Conservation (phyloP, 2,888 invertebrate species). For the Diarsia rubi region DNA sequence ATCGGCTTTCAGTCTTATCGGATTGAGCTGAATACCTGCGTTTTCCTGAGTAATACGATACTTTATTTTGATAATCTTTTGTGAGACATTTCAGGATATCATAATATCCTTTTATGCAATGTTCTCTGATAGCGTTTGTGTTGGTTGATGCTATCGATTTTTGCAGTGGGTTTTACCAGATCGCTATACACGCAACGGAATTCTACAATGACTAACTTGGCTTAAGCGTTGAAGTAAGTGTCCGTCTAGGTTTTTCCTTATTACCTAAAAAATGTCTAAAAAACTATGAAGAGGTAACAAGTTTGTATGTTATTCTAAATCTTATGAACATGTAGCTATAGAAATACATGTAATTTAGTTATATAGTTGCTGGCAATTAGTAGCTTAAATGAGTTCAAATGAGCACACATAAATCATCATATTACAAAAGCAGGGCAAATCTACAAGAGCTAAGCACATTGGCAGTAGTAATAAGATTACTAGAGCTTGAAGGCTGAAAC, state of each 20-base stretch:
- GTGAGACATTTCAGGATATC: neutral
- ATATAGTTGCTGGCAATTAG: neutral
- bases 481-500: conserved; percentile 29
- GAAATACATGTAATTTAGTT: neutral
- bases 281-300: neutral
- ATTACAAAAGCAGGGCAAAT: conserved; percentile 6
- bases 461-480: conserved; percentile 29
- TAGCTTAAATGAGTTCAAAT: neutral
- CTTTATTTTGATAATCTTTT: neutral
- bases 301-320: neutral
- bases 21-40: neutral
- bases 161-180: conserved; percentile 46
- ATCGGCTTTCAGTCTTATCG: neutral
- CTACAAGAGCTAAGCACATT: conserved; percentile 2
- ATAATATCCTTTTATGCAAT: conserved; percentile 15
- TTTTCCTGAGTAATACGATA: neutral
- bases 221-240: neutral
- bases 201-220: conserved; percentile 8
- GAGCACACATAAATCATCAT: neutral
- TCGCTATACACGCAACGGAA: conserved; percentile 12
- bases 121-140: neutral
- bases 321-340: neutral
- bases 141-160: conserved; percentile 32
- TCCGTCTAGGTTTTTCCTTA: conserved; percentile 34
- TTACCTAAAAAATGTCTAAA: conserved; percentile 19